Base-by-base conservation (phyloP, 2,888 invertebrate species). In the Ametastegia equiseti region DNA sequence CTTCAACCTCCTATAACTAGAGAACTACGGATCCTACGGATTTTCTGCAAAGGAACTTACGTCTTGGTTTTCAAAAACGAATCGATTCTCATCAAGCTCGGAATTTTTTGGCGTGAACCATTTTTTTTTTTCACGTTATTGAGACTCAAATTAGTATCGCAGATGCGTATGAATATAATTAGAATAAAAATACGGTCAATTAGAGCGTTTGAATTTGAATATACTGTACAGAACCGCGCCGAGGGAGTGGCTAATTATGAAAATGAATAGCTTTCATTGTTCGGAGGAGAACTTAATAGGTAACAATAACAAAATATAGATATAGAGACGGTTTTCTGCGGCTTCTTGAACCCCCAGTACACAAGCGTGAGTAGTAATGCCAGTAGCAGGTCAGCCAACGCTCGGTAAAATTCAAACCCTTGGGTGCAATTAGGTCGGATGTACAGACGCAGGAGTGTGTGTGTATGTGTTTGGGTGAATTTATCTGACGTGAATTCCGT, bases 401-500 rank as follows among this genome's bases (percentile, higher is more conserved):
- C 23, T 7, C 39, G 71, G 73, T 78, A 54, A 73, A 81, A 81
- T 77, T 75, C 42, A 15, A 78, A 33, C 81, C 78, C 81, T 65
- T 65, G 81, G 81, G 81, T 81, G 42, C 39, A 77, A 69, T 81
- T 81, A 77, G 63, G 42, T 50, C 77, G 77, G 47, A 79, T 23
- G 27, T 30, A 30, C 15, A 30, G 11, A 13, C 5, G 11, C 9
- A 30, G 11, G 15, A 6, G 2, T 47, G 27, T 0, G 33, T 15
- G 50, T 6, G 7, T 19, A 23, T 9, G 13, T 23, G 19, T 23
- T 50, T 30, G 19, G n/a, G 75, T 54, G 33, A 75, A 50, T 75
- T 75, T 75, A 75, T 75, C 75, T 54, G 50, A 73, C 73, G 33
- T 47, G 47, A 71, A 39, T 42, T 73, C 45, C 54, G 50, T 45